These are phyloP conservation scores for Serilophus lunatus DNA, from an alignment of 2,113 vertebrate species.

Conservation along the genomic window DNA sequence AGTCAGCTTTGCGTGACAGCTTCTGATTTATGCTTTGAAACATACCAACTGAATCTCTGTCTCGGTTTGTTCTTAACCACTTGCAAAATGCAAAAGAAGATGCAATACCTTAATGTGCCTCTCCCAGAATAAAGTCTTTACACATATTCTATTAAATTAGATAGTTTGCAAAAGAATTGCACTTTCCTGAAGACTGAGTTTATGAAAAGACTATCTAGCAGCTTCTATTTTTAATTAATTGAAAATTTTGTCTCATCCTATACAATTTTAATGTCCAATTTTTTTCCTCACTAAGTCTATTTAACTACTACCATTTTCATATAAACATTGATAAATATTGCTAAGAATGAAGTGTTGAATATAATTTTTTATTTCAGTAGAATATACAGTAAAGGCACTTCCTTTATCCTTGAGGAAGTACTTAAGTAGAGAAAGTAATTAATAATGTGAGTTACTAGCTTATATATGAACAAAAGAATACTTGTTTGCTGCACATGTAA, in stretches of 20 bases:
- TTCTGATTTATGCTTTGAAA: constrained; percentile 28
- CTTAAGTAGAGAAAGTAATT: constrained; percentile 24
- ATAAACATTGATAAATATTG: not conserved
- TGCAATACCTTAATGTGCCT: not conserved
- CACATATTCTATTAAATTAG: not conserved
- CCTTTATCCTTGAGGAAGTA: not conserved
- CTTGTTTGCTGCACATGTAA: not conserved
- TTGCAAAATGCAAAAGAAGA: not conserved
- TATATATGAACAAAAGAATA: not conserved
- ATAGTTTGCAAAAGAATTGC: not conserved
- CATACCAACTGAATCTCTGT: not conserved
- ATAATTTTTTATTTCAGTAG: not conserved
- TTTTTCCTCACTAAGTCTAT: not conserved
- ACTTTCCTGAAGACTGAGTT: not conserved
- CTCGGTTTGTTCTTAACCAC: not conserved
- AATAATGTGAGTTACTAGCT: not conserved
- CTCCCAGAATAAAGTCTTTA: not conserved
- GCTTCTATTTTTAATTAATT: not conserved
- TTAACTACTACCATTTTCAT: not conserved
- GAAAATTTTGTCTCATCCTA: not conserved
- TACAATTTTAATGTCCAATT: not conserved
- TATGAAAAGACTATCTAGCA: not conserved
- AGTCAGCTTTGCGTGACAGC: constrained; percentile 13
- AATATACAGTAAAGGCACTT: not conserved
- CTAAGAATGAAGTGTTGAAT: not conserved